Conservation (phyloP, 2,113 vertebrate genomes). For the Arizona elegans region DNA sequence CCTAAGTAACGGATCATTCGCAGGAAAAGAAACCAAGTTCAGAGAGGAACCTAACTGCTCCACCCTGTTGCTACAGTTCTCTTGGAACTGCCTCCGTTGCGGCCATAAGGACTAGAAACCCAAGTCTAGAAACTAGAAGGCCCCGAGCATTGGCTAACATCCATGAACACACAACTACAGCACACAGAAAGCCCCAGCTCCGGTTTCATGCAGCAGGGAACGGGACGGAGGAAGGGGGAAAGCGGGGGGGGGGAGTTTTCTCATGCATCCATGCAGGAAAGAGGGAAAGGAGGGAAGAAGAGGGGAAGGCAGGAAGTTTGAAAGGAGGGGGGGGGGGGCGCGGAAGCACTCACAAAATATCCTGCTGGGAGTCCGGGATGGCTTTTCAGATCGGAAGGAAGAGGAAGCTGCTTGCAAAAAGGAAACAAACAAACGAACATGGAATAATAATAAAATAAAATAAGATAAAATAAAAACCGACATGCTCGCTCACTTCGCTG, state of each 20-base stretch:
- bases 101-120: background rate
- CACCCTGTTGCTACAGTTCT: background rate
- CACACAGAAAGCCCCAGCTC: background rate
- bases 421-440: slow-evolving; percentile 13
- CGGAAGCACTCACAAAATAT: slow-evolving; percentile 76
- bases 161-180: background rate
- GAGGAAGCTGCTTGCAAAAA: slow-evolving; percentile 72
- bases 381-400: slow-evolving; percentile 76
- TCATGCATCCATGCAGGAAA: background rate
- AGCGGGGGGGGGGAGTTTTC: background rate
- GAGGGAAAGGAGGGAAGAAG: background rate
- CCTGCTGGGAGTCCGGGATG: slow-evolving; percentile 70
- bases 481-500: slow-evolving; percentile 29
- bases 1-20: background rate
- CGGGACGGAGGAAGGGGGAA: slow-evolving; percentile 10
- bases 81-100: too few species aligned
- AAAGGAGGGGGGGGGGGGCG: background rate
- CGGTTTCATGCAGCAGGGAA: background rate
- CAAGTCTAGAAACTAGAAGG: background rate
- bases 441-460: too few species aligned
- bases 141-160: background rate
- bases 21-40: background rate
- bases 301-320: background rate
- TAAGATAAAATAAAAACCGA: background rate
- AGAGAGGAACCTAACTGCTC: background rate